A percentile compares a stretch with the other conserved stretches of the same genome.
Conservation (phyloP, 2,797 vertebrate species). For the Parotocinclus haroldoi region DNA sequence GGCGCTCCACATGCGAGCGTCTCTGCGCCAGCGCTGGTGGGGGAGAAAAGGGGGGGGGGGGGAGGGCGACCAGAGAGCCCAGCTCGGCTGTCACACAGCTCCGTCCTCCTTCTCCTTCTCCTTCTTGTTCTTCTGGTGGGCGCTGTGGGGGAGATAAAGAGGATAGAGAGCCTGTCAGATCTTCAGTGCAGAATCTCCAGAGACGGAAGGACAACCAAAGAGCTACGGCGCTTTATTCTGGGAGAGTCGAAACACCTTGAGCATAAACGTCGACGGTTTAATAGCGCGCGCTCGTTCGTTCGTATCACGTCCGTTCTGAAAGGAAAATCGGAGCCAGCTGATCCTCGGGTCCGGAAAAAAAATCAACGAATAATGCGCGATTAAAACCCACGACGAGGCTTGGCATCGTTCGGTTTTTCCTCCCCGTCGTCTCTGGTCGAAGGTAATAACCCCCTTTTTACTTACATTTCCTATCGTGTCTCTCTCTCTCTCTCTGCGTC, state of each 20-base stretch:
- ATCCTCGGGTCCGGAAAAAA: neutral
- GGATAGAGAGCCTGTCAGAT: slow-evolving; percentile 45
- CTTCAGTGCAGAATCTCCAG: neutral
- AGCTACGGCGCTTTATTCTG: neutral
- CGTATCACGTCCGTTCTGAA: slow-evolving; percentile 1
- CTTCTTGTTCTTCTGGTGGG: no score
- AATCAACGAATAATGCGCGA: slow-evolving; percentile 18
- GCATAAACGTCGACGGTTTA: neutral
- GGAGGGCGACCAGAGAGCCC: slow-evolving; percentile 53
- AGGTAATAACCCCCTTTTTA: slow-evolving; percentile 3
- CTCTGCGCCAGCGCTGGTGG: slow-evolving; percentile 2
- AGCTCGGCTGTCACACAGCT: slow-evolving; percentile 56
- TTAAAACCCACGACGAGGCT: slow-evolving; percentile 6
- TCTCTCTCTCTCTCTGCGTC: no score
- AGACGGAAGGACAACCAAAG: neutral
- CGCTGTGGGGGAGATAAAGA: slow-evolving; percentile 14
- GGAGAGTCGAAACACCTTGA: neutral
- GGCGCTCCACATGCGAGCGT: neutral
- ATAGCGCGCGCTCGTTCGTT: neutral
- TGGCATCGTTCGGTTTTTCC: neutral
- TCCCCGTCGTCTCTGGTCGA: neutral
- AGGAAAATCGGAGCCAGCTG: neutral
- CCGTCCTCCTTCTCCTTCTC: slow-evolving; percentile 43
- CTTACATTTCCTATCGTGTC: no score
- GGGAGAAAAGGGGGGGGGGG: slow-evolving; percentile 39